Base-by-base conservation (phyloP, 2,797 vertebrate genomes). In the Coregonus sp. region DNA sequence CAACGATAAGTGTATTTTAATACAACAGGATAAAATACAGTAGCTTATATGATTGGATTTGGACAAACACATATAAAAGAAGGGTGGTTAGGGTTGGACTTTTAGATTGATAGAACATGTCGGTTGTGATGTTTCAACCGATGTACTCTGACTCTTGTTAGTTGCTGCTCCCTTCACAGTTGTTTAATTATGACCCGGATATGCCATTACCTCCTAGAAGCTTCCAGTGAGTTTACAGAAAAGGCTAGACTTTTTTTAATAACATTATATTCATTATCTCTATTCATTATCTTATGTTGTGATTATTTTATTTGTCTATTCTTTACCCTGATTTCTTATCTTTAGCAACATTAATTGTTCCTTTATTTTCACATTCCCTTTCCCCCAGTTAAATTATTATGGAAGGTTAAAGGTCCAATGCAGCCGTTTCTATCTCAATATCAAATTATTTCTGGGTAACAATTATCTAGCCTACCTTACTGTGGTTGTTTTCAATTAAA, bases 131-230 rank as follows among this genome's bases (percentile, higher is more conserved):
- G 9, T 47, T 47, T 9, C 9, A 47, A 47, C 9, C 40, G 11
- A 47, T 50, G 20, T 50, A 50, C 40, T 50, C 37, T 50, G 37
- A 25, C 18, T 70, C 18, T 11, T 25, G 18, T 70, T 70, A 37
- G n/a, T 70, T 63, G 59, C 59, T 63, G 59, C 59, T 63, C 4
- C 20, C 20, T 25, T 63, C 16, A 25, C 3, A 11, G 9, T 9
- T 61, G n/a, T 61, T n/a, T 4, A 76, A 9, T 0, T 0, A 4
- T 74, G 67, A 92, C 82, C 91, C 92, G 91, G 91, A 93, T 90
- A 87, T 88, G 81, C 29, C 86, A 79, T 12, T 0, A 0, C 1
- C 3, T 1, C 4, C 4, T 33, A 25, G n/a, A 12, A 1, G n/a
- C 59, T 63, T 25, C 20, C 59, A 63, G 5, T 40, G 37, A 37